phyloP scores from a whole-genome alignment of 2,113 vertebrate species.

The Anolis carolinensis region DNA sequence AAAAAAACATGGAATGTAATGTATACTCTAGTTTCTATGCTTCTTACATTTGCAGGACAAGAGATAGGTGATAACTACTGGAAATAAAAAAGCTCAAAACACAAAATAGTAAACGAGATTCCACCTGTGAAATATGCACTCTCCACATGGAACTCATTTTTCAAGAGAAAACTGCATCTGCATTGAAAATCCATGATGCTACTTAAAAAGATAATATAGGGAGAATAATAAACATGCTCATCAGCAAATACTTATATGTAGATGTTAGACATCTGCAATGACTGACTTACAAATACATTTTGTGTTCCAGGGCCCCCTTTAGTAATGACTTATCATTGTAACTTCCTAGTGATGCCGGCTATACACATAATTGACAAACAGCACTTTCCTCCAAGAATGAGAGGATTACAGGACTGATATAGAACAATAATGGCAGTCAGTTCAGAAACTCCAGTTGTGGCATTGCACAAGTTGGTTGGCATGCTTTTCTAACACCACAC shows the following conservation, averaged over 20 bases:
- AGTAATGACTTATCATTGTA: background rate
- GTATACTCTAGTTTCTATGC: background rate
- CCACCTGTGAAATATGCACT: background rate
- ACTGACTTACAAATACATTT: background rate
- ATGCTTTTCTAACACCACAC: background rate
- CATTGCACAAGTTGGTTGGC: background rate
- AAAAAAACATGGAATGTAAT: too few species aligned
- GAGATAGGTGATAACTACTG: background rate
- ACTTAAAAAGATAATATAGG: background rate
- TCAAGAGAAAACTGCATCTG: background rate
- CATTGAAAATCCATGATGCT: background rate
- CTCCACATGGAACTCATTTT: background rate
- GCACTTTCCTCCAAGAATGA: background rate
- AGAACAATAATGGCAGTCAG: background rate
- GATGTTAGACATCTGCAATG: background rate
- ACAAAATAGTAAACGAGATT: slow-evolving; percentile 36
- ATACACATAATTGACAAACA: background rate
- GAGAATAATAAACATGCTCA: background rate
- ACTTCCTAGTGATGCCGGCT: background rate
- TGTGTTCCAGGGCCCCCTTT: background rate
- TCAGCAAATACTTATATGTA: background rate
- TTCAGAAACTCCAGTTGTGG: background rate
- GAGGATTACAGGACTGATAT: background rate
- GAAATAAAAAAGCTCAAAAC: slow-evolving; percentile 33
- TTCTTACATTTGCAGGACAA: slow-evolving; percentile 32